Evolutionary conservation across 2,888 invertebrate species (phyloP).

Genomic region (Electrophaes corylata): DNA sequence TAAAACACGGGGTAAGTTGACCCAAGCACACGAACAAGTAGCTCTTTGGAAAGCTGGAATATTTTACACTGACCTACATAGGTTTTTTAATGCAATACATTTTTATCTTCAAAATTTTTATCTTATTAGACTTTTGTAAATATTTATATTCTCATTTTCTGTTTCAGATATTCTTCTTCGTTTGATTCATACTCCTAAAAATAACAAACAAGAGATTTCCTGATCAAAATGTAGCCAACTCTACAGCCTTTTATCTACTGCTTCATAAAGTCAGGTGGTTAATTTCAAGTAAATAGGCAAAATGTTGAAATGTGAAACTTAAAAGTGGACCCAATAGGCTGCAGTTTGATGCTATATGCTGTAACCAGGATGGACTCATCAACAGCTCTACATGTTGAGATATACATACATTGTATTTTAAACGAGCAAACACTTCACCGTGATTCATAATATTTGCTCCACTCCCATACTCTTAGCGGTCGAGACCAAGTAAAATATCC

Average conservation of each 20-base stretch:
- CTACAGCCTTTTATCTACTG: not conserved
- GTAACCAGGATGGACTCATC: too few relatives aligned
- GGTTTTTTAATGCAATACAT: constrained; percentile 9
- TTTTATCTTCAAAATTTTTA: not conserved
- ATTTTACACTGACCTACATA: constrained; percentile 10
- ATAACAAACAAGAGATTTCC: too few relatives aligned
- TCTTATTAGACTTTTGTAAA: too few relatives aligned
- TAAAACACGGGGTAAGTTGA: constrained; percentile 33
- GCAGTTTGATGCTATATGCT: too few relatives aligned
- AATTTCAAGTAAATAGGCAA: not conserved
- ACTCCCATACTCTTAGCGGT: not conserved
- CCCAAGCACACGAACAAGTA: constrained; percentile 13
- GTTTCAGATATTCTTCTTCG: constrained; percentile 1
- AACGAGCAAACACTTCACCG: too few relatives aligned
- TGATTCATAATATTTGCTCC: not conserved
- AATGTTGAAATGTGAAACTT: not conserved
- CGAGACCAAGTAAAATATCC: not conserved
- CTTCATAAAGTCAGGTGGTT: not conserved
- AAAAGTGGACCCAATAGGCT: too few relatives aligned
- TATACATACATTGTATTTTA: too few relatives aligned
- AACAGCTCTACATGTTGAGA: not conserved
- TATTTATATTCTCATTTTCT: constrained; percentile 1
- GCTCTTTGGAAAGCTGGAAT: constrained; percentile 17
- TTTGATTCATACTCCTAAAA: too few relatives aligned
- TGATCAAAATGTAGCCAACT: too few relatives aligned